Evolutionary conservation across 2,888 invertebrate genomes (phyloP).

Genomic region (Macrophya alboannulata): DNA sequence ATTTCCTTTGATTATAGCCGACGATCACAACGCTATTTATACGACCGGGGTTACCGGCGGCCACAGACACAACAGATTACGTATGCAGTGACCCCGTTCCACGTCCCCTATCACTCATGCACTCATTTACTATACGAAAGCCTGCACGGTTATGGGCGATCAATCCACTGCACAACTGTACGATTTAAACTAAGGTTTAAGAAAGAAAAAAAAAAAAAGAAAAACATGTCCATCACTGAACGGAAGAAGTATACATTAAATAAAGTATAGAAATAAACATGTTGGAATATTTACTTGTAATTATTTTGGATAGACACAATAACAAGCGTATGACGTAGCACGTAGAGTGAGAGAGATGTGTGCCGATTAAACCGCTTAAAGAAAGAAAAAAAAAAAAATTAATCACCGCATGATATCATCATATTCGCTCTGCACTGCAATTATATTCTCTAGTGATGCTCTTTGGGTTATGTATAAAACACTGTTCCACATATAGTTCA

Average conservation of each 20-base stretch:
- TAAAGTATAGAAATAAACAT: not conserved
- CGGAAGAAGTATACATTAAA: not conserved
- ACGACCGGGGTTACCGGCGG: slow-evolving; percentile 58
- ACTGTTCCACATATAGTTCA: not conserved
- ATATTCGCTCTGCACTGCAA: not conserved
- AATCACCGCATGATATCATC: slow-evolving; percentile 8
- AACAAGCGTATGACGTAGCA: no score
- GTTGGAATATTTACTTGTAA: not conserved
- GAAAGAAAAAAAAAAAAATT: not conserved
- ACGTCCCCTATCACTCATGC: slow-evolving; percentile 35
- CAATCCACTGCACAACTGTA: not conserved
- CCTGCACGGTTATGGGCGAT: not conserved
- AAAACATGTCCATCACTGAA: not conserved
- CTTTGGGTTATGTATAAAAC: not conserved
- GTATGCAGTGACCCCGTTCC: slow-evolving; percentile 60
- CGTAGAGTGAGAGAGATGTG: not conserved
- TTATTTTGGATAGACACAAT: not conserved
- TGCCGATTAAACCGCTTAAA: not conserved
- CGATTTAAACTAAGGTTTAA: not conserved
- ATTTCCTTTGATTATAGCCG: not conserved
- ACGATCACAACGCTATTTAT: slow-evolving; percentile 44
- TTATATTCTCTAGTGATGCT: not conserved
- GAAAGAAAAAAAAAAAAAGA: no score
- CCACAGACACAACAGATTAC: slow-evolving; percentile 63
- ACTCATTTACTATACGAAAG: slow-evolving; percentile 27